Percentiles rank a stretch among this genome's conserved stretches.
Evolutionary conservation across 1,140 invertebrate genomes (phyloP).

Genomic region (Tribolium castaneum): DNA sequence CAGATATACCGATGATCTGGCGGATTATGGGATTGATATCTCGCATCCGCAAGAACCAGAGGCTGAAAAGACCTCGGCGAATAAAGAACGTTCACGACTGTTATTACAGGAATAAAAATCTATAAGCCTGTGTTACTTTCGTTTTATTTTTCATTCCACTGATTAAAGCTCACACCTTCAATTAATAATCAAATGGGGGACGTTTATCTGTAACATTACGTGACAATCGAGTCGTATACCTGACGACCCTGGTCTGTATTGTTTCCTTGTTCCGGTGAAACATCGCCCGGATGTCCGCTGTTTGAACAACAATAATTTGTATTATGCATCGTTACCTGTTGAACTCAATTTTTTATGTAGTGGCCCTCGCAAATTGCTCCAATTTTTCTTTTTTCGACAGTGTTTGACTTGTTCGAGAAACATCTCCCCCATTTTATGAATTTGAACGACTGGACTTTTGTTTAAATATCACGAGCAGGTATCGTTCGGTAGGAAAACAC

Average conservation of each 20-base stretch:
- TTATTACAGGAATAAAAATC: background rate
- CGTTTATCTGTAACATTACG: background rate
- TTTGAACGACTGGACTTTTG: no score
- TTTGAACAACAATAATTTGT: conserved; percentile 37
- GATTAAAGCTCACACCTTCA: background rate
- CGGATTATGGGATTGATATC: conserved; percentile 54
- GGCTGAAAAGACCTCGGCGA: background rate
- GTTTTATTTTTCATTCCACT: background rate
- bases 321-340: conserved; percentile 40
- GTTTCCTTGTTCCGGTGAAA: conserved; percentile 38
- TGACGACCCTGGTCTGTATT: conserved; percentile 22
- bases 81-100: background rate
- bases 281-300: conserved; percentile 35
- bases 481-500: no score
- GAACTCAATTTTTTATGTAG: conserved; percentile 15
- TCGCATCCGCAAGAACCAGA: background rate
- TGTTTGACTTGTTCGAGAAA: no score
- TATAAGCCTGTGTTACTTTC: background rate
- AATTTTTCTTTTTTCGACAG: background rate
- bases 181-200: background rate
- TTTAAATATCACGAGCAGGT: no score
- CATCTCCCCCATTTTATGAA: no score
- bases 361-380: background rate
- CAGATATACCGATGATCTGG: conserved; percentile 49
- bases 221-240: background rate